Conservation (phyloP, 2,888 invertebrate genomes). For the Andrena haemorrhoa region DNA sequence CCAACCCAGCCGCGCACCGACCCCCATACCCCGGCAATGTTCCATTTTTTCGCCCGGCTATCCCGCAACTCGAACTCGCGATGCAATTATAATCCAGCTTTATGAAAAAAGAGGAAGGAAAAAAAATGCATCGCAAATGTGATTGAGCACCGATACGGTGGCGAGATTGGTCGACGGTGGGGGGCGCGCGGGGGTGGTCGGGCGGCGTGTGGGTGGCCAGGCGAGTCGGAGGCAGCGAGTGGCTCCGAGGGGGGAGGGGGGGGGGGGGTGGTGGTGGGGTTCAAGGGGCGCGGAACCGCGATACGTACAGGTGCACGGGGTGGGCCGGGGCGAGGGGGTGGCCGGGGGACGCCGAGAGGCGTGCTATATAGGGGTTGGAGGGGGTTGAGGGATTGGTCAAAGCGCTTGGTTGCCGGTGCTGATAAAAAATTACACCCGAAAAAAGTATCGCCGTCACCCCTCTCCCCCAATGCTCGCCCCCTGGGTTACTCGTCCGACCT, state of each 20-base stretch:
- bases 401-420: slow-evolving; percentile 79
- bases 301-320: slow-evolving; percentile 64
- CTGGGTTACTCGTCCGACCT: slow-evolving; percentile 39
- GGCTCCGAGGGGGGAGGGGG: slow-evolving; percentile 61
- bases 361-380: slow-evolving; percentile 65
- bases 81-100: slow-evolving; percentile 85
- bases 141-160: slow-evolving; percentile 84
- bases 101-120: slow-evolving; percentile 81
- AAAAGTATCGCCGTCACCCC: slow-evolving; percentile 78
- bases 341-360: slow-evolving; percentile 59
- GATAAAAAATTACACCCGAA: slow-evolving; percentile 82
- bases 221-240: slow-evolving; percentile 26
- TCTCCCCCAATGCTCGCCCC: slow-evolving; percentile 47
- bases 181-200: slow-evolving; percentile 61
- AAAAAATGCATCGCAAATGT: slow-evolving; percentile 85
- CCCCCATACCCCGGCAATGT: slow-evolving; percentile 73
- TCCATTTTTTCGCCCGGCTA: slow-evolving; percentile 81
- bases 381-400: slow-evolving; percentile 79
- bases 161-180: slow-evolving; percentile 80
- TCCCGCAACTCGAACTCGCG: slow-evolving; percentile 81
- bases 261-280: slow-evolving; percentile 61
- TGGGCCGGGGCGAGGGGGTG: not conserved
- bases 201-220: slow-evolving; percentile 45
- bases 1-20: slow-evolving; percentile 49
- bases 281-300: slow-evolving; percentile 60